phyloP scores from a whole-genome alignment of 64 coral and sea anemone genomes.

The Stylophora pistillata region DNA sequence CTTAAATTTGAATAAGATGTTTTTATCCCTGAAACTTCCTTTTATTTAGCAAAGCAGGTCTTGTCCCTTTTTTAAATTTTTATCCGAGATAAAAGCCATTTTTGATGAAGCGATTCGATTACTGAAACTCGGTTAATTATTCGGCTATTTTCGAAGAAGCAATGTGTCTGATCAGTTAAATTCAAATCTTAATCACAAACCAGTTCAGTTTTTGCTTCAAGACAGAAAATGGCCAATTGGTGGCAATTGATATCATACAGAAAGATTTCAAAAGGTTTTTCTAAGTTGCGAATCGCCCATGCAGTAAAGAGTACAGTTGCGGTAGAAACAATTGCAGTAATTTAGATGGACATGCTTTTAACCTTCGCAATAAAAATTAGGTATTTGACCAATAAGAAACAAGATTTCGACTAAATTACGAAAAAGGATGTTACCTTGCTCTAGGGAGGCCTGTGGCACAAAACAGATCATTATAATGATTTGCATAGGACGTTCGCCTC shows the following conservation, averaged over 20 bases:
- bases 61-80: not conserved
- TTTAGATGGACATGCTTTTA: slow-evolving; percentile 27
- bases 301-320: not conserved
- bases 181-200: not conserved
- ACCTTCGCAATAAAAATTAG: not conserved
- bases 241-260: not conserved
- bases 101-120: not conserved
- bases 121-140: slow-evolving; percentile 8
- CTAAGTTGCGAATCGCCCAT: not conserved
- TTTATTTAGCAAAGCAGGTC: not conserved
- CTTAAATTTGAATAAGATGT: not conserved
- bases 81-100: not conserved
- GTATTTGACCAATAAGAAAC: not conserved
- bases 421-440: not conserved
- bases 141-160: not conserved
- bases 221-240: not conserved
- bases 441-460: not conserved
- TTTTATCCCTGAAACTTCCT: not conserved
- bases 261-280: not conserved
- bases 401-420: not conserved
- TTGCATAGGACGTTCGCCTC: not conserved
- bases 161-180: not conserved
- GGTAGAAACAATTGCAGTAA: not conserved
- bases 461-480: not conserved
- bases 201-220: not conserved